Evolutionary conservation across 1,140 invertebrate genomes (phyloP).

Genomic region (Gyrodactylus bullatarudis): DNA sequence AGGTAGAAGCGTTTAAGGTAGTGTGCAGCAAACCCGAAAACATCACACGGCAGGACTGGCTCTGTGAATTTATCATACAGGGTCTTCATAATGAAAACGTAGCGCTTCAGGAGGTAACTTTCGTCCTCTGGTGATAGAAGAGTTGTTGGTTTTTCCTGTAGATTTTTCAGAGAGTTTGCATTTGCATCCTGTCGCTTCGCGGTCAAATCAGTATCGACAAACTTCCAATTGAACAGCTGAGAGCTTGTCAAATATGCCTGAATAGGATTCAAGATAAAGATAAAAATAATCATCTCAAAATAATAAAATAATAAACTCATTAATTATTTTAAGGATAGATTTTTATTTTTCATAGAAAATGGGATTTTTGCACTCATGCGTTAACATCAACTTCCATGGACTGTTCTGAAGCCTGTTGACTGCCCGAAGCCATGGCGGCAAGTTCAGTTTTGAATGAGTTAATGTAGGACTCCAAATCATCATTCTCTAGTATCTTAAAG

Average conservation of each 20-base stretch:
- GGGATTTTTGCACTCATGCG: too few relatives aligned
- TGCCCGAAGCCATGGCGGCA: not conserved
- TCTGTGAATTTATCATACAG: not conserved
- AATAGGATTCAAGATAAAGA: not conserved
- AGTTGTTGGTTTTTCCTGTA: not conserved
- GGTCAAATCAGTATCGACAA: not conserved
- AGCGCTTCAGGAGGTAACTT: not conserved
- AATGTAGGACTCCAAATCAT: not conserved
- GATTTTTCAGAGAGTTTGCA: not conserved
- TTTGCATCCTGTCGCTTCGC: not conserved
- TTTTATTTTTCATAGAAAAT: not conserved
- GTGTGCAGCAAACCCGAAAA: not conserved
- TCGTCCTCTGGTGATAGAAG: not conserved
- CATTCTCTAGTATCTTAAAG: constrained; percentile 28
- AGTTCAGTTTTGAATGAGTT: not conserved
- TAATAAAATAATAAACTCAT: not conserved
- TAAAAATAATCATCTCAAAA: not conserved
- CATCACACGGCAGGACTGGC: not conserved
- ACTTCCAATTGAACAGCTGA: not conserved
- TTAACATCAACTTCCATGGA: not conserved
- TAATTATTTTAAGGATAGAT: not conserved
- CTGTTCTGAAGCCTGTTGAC: not conserved
- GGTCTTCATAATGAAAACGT: not conserved
- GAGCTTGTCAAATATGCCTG: not conserved
- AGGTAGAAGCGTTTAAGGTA: not conserved